A percentile compares a stretch with the other conserved stretches of the same genome.
These are phyloP conservation scores for Saccostrea echinata DNA, from an alignment of 1,140 invertebrate genomes.

Conservation along the genomic window DNA sequence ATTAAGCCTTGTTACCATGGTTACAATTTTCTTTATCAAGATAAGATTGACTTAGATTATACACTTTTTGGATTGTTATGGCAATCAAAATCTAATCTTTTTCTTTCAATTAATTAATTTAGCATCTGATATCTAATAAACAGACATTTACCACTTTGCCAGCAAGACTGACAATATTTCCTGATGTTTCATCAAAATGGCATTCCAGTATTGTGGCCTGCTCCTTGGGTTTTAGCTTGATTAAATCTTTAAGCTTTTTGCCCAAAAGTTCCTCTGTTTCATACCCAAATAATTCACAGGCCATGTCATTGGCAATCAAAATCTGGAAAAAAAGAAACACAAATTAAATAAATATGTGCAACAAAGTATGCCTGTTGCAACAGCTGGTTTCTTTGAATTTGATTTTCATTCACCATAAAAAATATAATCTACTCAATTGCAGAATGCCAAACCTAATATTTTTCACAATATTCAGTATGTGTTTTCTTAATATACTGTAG, in stretches of 20 bases:
- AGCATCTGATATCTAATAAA: background rate
- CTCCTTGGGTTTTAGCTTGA: constrained; percentile 82
- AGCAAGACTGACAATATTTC: constrained; percentile 83
- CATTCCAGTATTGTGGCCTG: constrained; percentile 82
- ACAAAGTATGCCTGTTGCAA: background rate
- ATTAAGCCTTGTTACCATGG: background rate
- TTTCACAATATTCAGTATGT: no score
- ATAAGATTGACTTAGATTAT: no score
- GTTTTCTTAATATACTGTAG: background rate
- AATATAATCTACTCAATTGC: no score
- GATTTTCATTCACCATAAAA: no score
- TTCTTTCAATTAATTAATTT: no score
- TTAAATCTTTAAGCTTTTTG: constrained; percentile 82
- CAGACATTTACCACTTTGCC: constrained; percentile 82
- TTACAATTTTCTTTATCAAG: no score
- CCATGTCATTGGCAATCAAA: constrained; percentile 83
- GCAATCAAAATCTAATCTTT: no score
- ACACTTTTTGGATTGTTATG: no score
- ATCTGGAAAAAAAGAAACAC: constrained; percentile 82
- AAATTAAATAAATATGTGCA: background rate
- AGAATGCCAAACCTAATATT: no score
- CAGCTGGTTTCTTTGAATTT: no score
- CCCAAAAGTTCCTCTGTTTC: constrained; percentile 82
- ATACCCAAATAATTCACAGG: constrained; percentile 83
- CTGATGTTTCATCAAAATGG: constrained; percentile 80